Evolutionary conservation across 2,113 vertebrate genomes (phyloP), one percentile per base, ranked within the genome.

Genomic region (Amphiprion percula): DNA sequence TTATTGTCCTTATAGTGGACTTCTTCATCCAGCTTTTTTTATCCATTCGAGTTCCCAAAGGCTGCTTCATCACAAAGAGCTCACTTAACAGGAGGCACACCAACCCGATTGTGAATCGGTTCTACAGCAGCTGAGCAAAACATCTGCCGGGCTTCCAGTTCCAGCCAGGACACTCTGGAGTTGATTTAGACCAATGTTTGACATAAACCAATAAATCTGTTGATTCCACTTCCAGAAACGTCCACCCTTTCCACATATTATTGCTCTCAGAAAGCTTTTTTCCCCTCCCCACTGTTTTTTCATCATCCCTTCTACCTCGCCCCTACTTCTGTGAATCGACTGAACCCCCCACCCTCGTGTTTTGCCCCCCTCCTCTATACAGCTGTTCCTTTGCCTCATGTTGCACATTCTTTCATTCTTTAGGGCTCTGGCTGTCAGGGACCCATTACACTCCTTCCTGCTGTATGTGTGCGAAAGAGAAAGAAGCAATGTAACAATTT

Each of bases 371-470:
- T 70, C 50, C 67, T 70, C 79, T 47, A 78, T 92, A 88, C 92
- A 93, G 93, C 93, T 94, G 92, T 94, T 94, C 77, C 82, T 58
- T 82, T 91, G 90, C 90, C 75, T 94, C 92, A 91, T 88, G 87
- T 91, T 94, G 84, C 83, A 91, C 89, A 94, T 94, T 93, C 91
- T 90, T 93, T 86, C 85, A 86, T 91, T 91, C 88, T 89, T 89
- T 37, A 41, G 85, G 87, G 82, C 83, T 91, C 90, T 90, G 86
- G 75, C 80, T 92, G 91, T 93, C 90, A 84, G 85, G 86, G 83
- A 91, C 83, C 88, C 89, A 88, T 84, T 85, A 90, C 89, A 88
- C 82, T 87, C 79, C 77, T 89, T 92, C 85, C 87, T 88, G 88
- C 74, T 84, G 69, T 80, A 59, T 83, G 62, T 86, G 65, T 70